Conservation (phyloP, 2,888 invertebrate genomes). For the Thecophora atra region DNA sequence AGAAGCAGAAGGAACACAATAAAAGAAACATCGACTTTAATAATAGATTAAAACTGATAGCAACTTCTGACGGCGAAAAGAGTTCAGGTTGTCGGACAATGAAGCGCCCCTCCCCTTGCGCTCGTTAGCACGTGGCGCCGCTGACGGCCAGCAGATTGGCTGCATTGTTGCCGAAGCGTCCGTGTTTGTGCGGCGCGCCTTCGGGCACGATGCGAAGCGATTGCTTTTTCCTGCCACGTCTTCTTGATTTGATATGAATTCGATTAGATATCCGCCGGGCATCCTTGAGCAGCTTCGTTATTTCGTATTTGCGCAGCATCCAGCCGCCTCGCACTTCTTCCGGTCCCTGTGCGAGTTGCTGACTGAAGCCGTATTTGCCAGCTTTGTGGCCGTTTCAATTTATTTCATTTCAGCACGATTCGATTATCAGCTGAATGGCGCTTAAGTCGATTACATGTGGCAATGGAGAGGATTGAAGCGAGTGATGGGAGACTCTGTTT, state of each 20-base stretch:
- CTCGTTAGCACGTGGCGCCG: background rate
- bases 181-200: slow-evolving; percentile 15
- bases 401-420: slow-evolving; percentile 42
- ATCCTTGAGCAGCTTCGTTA: slow-evolving; percentile 31
- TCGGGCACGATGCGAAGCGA: slow-evolving; percentile 18
- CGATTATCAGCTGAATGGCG: slow-evolving; percentile 44
- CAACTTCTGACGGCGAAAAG: too few species aligned
- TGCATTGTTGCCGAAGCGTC: background rate
- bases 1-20: background rate
- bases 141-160: background rate
- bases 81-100: background rate
- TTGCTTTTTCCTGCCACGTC: slow-evolving; percentile 38
- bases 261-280: slow-evolving; percentile 28
- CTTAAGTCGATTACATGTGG: slow-evolving; percentile 42
- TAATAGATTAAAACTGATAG: background rate
- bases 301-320: slow-evolving; percentile 21
- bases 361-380: slow-evolving; percentile 27
- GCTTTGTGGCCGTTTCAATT: slow-evolving; percentile 38
- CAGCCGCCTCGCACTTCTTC: background rate
- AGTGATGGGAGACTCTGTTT: background rate
- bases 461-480: slow-evolving; percentile 18
- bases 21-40: background rate
- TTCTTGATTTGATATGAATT: slow-evolving; percentile 43
- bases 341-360: background rate
- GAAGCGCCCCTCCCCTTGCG: background rate